phyloP scores from a whole-genome alignment of 2,113 vertebrate genomes.

The Pseudorhombus dupliciocellatus region DNA sequence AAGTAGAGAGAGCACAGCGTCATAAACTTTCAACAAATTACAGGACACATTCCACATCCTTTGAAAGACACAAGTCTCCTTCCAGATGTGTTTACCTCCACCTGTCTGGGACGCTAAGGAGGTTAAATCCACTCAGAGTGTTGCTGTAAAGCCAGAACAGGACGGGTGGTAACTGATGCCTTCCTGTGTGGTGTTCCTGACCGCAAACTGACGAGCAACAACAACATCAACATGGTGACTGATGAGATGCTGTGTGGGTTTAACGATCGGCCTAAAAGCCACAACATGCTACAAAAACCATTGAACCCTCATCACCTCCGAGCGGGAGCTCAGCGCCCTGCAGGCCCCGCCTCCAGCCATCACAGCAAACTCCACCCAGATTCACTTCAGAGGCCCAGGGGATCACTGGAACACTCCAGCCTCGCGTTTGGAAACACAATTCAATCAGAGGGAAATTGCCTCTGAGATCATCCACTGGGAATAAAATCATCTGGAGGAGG shows the following conservation, averaged over 20 bases:
- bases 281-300: not conserved
- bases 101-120: not conserved
- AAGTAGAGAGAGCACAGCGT: no score
- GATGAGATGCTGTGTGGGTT: not conserved
- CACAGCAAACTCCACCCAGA: not conserved
- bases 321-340: not conserved
- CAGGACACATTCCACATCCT: no score
- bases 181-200: constrained; percentile 5
- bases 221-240: constrained; percentile 28
- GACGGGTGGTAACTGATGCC: not conserved
- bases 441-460: not conserved
- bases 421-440: constrained; percentile 2
- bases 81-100: not conserved
- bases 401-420: not conserved
- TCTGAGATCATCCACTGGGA: constrained; percentile 1
- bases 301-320: not conserved
- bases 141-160: no score
- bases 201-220: constrained; percentile 3
- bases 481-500: not conserved
- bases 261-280: constrained; percentile 48
- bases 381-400: no score
- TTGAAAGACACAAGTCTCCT: not conserved
- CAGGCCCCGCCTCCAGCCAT: not conserved
- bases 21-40: no score
- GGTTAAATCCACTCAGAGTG: not conserved